Base-by-base conservation (phyloP, 2,888 invertebrate genomes). In the Tachina grossa region DNA sequence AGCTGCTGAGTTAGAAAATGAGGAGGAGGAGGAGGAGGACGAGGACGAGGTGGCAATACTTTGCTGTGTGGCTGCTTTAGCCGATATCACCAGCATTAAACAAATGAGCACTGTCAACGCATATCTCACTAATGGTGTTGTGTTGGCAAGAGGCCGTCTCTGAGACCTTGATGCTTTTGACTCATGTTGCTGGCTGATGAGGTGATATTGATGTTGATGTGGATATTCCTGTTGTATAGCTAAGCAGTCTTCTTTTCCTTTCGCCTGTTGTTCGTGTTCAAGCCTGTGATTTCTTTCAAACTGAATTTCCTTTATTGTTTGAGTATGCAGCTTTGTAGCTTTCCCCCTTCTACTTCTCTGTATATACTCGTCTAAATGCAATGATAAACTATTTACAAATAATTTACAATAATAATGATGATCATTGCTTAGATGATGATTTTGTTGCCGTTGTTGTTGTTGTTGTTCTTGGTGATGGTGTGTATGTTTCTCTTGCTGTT, bases 1-100 rank as follows among this genome's bases (percentile, higher is more conserved):
- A 66, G 92, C 90, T 39, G 90, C 90, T 14, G 88, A 87, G 19
- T 87, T 90, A n/a, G 88, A 88, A 16, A 51, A 39, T 9, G 88
- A 82, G 9, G 88, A 85, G 13, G 63, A 14, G 49, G 31, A 71
- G n/a, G 88, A 83, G 9, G 88, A 84, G 10, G 51, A 16, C 43
- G 39, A 76, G 6, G 89, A 51, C 8, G 89, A 89, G 88, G 31
- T 31, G 31, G 31, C 31, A 6, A 88, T 89, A 45, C 68, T 80
- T 65, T 76, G 81, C 55, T 82, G 82, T 43, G 82, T 61, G 47
- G 19, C 53, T 82, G 85, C 66, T 47, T 61, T 87, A 65, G 65
- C 71, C 77, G 79, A 80, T 80, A 83, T 80, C 79, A 86, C 83
- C 51, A 87, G 61, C 79, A 80, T 68, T 69, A 84, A 79, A 78